phyloP scores from a whole-genome alignment of 2,888 invertebrate species.

The Nysson spinosus region DNA sequence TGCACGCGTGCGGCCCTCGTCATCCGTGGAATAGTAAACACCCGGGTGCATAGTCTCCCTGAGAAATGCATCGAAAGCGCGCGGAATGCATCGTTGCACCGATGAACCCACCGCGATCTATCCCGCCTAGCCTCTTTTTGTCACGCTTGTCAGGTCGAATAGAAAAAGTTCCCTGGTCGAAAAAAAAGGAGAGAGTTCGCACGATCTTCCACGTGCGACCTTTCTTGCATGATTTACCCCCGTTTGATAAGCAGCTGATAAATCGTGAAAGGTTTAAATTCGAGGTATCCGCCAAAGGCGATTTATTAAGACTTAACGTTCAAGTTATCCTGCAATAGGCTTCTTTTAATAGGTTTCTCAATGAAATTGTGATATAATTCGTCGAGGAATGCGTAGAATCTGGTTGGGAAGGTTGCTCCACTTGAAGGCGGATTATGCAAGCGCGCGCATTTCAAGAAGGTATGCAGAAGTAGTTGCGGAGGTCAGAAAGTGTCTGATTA shows the following conservation, averaged over 20 bases:
- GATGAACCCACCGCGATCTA: slow-evolving; percentile 64
- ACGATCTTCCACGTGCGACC: slow-evolving; percentile 11
- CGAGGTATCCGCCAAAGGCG: not conserved
- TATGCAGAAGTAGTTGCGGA: too few species aligned
- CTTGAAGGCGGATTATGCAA: too few species aligned
- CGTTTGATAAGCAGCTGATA: not conserved
- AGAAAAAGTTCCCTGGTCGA: slow-evolving; percentile 14
- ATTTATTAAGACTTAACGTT: too few species aligned
- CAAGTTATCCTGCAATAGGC: too few species aligned
- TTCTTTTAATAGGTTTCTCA: too few species aligned
- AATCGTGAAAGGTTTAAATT: not conserved
- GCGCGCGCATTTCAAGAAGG: too few species aligned
- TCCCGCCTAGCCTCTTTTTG: slow-evolving; percentile 55
- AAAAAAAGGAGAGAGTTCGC: not conserved
- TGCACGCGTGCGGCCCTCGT: slow-evolving; percentile 69
- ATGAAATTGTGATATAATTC: too few species aligned
- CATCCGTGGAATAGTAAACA: slow-evolving; percentile 74
- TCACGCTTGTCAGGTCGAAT: slow-evolving; percentile 40
- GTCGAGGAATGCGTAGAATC: too few species aligned
- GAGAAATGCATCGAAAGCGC: slow-evolving; percentile 73
- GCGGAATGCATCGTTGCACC: slow-evolving; percentile 71
- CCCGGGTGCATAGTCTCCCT: slow-evolving; percentile 64
- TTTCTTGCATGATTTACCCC: slow-evolving; percentile 3
- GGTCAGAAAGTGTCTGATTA: too few species aligned
- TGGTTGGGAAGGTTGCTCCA: too few species aligned